Base-by-base conservation (phyloP, 2,113 vertebrate species). In the Psephotus haematonotus region DNA sequence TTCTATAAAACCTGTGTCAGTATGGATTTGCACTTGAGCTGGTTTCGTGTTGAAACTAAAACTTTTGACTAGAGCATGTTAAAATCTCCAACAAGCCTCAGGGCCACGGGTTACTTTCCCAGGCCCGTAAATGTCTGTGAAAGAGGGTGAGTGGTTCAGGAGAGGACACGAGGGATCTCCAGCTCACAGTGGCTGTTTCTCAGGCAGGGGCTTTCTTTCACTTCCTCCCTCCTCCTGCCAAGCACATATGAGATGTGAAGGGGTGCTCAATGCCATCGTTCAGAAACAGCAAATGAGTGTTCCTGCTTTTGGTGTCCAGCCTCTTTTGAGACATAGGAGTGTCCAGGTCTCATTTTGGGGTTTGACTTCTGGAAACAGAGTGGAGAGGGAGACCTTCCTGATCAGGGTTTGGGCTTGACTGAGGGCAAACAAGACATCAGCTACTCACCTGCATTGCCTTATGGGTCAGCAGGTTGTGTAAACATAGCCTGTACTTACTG, bases 191-290 rank as follows among this genome's bases (percentile, higher is more conserved):
- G 3, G 16, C 10, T 69, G 17, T 62, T 90, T 76, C 35, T 72
- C 4, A 71, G 1, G 13, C 19, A 55, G 16, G 7, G 35, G 0
- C 2, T 76, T 53, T 6, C 9, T 70, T 82, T 72, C 4, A 2
- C 44, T 18, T 57, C 11, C 27, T 82, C 17, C 4, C 1, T 57
- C 7, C 18, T 18, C 13, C 53, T 37, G 27, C 18, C 33, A 47
- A 47, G 1, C 2, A 0, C 1, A 1, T 29, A 23, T 33, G 70
- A 43, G 20, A 0, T 2, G 12, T 17, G 8, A 81, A 53, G 33
- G 7, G 7, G 2, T 65, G 22, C 17, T 57, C 1, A 2, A 7
- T 57, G 43, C 27, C 28, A 2, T 5, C 6, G 2, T 3, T 39
- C 59, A 62, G 44, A 64, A 49, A 50, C 3, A 60, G 8, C 44